Evolutionary conservation across 2,113 vertebrate species (phyloP), one percentile per base, ranked within the genome.

Genomic region (Mus spicilegus): DNA sequence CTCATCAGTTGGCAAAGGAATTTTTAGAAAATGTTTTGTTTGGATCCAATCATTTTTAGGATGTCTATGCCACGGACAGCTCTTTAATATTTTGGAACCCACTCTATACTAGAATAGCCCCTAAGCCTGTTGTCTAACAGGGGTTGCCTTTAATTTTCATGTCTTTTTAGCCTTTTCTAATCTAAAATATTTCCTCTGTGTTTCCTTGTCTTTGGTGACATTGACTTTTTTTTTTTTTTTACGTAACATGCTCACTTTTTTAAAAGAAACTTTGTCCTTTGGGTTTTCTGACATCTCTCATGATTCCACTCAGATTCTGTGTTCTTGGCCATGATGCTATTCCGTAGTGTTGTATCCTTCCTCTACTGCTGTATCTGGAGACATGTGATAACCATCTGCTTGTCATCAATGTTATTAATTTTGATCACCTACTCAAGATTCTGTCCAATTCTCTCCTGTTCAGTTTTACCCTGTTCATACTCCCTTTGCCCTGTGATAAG

Each of bases 171-270:
- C 56, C 12, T 69, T 9, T 42, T 92, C 91, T 56, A 65, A 17
- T 90, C 17, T 80, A 49, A 58, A 93, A 51, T 36, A 61, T 72
- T 85, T 90, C 42, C n/a, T 91, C 13, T 91, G n/a, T 75, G 82
- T 91, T 75, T 93, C 51, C 76, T 91, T 90, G 69, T 65, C 69
- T 94, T 67, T 95, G 46, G 61, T 88, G 65, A 90, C n/a, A 70
- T 2, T 87, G 73, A 39, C 42, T 13, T 96, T 86, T 73, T 54
- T 69, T 85, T 33, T 96, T 86, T 73, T 42, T 67, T 84, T 28
- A 54, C 77, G 77, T 36, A 46, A 82, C 73, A 51, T 1, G n/a
- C 13, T 49, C 70, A 54, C 22, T 39, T 87, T 87, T 78, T 77
- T 20, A 75, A 75, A 82, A 33, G 76, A 54, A 77, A 67, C 36